Evolutionary conservation across 1,140 invertebrate genomes (phyloP).

Genomic region (Heliconius himera): DNA sequence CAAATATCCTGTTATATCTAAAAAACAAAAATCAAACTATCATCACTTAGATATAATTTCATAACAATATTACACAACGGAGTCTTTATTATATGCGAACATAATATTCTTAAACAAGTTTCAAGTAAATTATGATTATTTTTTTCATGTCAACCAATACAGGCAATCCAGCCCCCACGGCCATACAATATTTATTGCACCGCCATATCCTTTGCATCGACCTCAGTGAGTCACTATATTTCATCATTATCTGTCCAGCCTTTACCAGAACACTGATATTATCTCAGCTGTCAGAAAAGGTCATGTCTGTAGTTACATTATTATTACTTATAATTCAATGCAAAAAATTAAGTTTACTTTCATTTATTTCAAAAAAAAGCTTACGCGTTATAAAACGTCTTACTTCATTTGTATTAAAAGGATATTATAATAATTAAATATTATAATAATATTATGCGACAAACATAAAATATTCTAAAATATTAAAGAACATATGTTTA

Average conservation of each 20-base stretch:
- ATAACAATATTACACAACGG: no score
- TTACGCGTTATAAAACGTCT: background rate
- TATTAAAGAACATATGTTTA: background rate
- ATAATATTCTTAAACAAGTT: constrained; percentile 1
- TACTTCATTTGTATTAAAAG: background rate
- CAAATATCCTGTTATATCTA: no score
- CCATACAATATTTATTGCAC: constrained; percentile 32
- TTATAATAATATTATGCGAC: background rate
- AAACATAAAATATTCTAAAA: background rate
- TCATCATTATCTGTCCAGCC: constrained; percentile 44
- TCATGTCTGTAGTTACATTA: constrained; percentile 5
- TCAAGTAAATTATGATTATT: background rate
- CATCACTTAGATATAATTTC: no score
- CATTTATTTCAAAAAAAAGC: background rate
- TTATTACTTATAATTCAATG: background rate
- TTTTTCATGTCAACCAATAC: constrained; percentile 4
- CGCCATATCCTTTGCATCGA: constrained; percentile 43
- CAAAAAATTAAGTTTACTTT: background rate
- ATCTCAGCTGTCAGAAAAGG: constrained; percentile 35
- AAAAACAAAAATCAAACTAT: no score
- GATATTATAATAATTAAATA: background rate
- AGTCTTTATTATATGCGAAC: no score
- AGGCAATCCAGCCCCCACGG: constrained; percentile 40
- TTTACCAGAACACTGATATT: constrained; percentile 36
- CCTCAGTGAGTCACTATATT: constrained; percentile 49